Evolutionary conservation across 2,113 vertebrate genomes (phyloP), one percentile per base, ranked within the genome.

Genomic region (Panthera uncia): DNA sequence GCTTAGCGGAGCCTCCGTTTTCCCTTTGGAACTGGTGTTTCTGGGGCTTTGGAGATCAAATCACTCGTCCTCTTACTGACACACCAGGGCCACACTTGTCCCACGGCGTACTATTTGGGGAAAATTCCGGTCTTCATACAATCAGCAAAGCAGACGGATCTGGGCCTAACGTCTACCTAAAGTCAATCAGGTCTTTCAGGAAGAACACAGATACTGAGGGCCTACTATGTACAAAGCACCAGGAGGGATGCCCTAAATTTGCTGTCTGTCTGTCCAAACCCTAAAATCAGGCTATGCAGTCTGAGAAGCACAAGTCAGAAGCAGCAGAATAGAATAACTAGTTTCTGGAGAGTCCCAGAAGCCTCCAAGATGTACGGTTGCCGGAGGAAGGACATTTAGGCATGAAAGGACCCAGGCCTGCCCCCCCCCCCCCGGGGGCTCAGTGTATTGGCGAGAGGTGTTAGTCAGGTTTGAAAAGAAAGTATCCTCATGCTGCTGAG

Each of bases 81-180:
- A 81, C 10, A 23, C 18, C 21, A 2, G 25, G 2, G 13, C 10
- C 36, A 57, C 9, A 3, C 4, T 52, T 61, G 19, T 69, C 21
- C 76, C 57, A 92, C 7, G n/a, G 45, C 65, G 18, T 16, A 48
- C 61, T 12, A 11, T 69, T 5, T 57, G 36, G 8, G 14, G 65
- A 76, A 36, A 80, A 31, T 7, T 45, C 36, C 29, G 4, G 66
- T 1, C 13, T 12, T 71, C 25, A 0, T 0, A 21, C 1, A 18
- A 16, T 9, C 63, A 33, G 76, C 36, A 57, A 83, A 83, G 73
- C 0, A 7, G 79, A 63, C 0, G 0, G 36, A 3, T 6, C 31
- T 48, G 41, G 36, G n/a, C 55, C 57, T 69, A 16, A 78, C 61
- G 5, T 55, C 83, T 38, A 36, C 41, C 27, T 38, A 38, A 88